phyloP scores from a whole-genome alignment of 2,797 vertebrate species.

The Onychomys arenicola region DNA sequence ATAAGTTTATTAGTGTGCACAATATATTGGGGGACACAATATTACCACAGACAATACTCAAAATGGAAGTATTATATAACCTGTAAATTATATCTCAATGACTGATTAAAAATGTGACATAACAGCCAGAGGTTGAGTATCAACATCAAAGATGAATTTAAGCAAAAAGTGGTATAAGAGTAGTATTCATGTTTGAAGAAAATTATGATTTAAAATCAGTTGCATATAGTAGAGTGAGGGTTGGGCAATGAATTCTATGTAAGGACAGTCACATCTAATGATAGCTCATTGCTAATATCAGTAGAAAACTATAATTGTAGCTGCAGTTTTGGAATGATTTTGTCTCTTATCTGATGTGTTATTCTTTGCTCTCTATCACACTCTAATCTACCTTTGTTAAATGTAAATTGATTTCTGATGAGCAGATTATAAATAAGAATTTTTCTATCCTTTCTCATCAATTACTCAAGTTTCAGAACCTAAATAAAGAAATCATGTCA shows the following conservation, averaged over 20 bases:
- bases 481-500: background rate
- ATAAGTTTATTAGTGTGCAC: too few relatives aligned
- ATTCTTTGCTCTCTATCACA: background rate
- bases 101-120: background rate
- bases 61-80: background rate
- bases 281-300: background rate
- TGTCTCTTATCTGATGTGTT: background rate
- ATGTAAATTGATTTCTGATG: background rate
- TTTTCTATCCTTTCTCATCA: background rate
- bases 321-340: background rate
- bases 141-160: background rate
- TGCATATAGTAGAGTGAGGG: background rate
- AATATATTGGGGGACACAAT: too few relatives aligned
- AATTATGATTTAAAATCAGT: background rate
- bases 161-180: background rate
- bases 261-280: background rate
- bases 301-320: background rate
- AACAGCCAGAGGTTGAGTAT: background rate
- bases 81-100: background rate
- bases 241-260: background rate
- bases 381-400: background rate
- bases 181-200: background rate
- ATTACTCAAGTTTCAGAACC: background rate
- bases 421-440: background rate
- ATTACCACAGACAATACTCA: background rate